Evolutionary conservation across 2,113 vertebrate genomes (phyloP), one percentile per base, ranked within the genome.

Genomic region (Uria lomvia): DNA sequence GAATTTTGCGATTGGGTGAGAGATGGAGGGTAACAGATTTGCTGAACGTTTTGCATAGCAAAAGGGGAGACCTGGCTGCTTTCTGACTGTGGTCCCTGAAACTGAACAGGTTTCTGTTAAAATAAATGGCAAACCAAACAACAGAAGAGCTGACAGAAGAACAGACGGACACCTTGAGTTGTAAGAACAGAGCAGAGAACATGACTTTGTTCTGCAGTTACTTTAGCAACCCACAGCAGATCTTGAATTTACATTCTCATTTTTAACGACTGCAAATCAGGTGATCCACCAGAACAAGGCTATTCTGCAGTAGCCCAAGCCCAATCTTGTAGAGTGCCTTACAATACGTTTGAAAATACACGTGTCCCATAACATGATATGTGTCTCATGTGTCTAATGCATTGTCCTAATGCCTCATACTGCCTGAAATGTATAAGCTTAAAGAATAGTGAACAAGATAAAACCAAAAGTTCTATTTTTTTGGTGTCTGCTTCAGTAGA

Each of bases 21-120:
- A 86, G 67, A 86, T 58, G 38, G 88, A 90, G 71, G 53, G 53
- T 68, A 94, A 82, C 77, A 88, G 90, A 95, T 86, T 90, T 90
- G 88, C 78, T 85, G 88, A 93, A 95, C 49, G 29, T 79, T 90
- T 94, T 94, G 92, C 85, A 92, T 76, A 81, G 88, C 70, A 40
- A 34, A 79, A 93, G 66, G 71, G 58, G 38, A 93, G 88, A 68
- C 74, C 43, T 40, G 60, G 56, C 74, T 94, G 81, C 74, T 85
- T 72, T 79, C 2, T 9, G 82, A 56, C 43, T 43, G 34, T 63
- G 71, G 71, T 95, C 92, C 88, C 82, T 68, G 85, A 75, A 78
- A 81, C 92, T 90, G 65, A 96, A 94, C 77, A 65, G 78, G 58
- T 67, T 95, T 87, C 49, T 79, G 49, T 52, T 67, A 22, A 92